phyloP scores from a whole-genome alignment of 2,797 vertebrate genomes.

The Ispidina picta region DNA sequence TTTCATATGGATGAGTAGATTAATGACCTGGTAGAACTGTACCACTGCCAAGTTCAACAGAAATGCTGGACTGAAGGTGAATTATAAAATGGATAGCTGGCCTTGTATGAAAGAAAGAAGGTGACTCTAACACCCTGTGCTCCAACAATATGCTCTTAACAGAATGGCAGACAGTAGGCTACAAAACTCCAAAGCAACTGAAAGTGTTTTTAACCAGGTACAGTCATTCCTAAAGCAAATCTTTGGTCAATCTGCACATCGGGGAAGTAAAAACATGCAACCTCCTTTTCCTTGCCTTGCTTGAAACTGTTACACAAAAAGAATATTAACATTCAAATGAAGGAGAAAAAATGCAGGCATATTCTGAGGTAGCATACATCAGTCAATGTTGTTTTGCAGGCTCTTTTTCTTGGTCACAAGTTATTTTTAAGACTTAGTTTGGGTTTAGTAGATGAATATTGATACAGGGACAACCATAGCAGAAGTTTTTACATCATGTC shows the following conservation, averaged over 20 bases:
- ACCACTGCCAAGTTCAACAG: not conserved
- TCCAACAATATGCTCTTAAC: not conserved
- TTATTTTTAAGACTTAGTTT: not conserved
- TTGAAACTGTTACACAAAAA: not conserved
- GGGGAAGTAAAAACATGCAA: not conserved
- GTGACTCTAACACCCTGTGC: not conserved
- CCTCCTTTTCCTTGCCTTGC: not conserved
- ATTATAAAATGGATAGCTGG: not conserved
- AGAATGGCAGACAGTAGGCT: not conserved
- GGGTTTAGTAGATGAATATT: not conserved
- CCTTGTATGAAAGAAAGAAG: not conserved
- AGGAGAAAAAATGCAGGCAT: not conserved
- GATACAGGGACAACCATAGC: not conserved
- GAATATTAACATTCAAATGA: not conserved
- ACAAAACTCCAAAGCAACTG: not conserved
- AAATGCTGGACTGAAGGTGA: not conserved
- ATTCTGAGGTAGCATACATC: not conserved
- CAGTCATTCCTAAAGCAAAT: not conserved
- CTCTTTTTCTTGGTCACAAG: not conserved
- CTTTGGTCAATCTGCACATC: not conserved
- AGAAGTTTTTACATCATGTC: not conserved
- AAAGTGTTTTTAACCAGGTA: not conserved
- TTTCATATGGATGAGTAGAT: not conserved
- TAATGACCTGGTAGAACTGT: not conserved
- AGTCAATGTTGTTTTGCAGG: fast-evolving